Evolutionary conservation across 35 echinoderm and acorn worm genomes (phyloP), one percentile per base, ranked within the genome.

Genomic region (Patiria miniata): DNA sequence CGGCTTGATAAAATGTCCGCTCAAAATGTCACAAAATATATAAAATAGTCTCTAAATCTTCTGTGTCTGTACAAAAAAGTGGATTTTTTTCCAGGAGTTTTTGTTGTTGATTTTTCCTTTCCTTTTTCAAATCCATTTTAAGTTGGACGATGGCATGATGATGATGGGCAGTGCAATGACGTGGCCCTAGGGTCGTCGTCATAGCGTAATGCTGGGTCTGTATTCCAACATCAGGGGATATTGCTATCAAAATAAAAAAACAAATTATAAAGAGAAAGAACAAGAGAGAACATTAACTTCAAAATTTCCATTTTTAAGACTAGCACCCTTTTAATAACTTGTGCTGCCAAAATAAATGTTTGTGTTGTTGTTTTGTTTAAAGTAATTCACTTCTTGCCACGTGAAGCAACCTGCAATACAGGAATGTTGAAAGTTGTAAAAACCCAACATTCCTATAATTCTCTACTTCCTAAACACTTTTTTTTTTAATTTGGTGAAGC

Each of bases 211-310:
- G 21, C 80, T 82, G 1, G 80, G 80, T 52, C 80, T 44, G 47
- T 82, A 82, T 30, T 82, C 40, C 51, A 82, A 82, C 80, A 82
- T 82, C 50, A 82, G 51, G 30, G 80, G 80, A 32, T 82, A 82
- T 82, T 82, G 80, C 80, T 82, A 44, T 52, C 42, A 56, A 17
- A 30, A 44, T 29, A 82, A 82, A 47, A 82, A 36, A 78, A 78
- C 16, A 19, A 78, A 78, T n/a, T n/a, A n/a, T n/a, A n/a, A n/a
- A n/a, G n/a, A n/a, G n/a, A 32, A 36, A 22, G 21, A 28, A 28
- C 21, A 36, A 28, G 21, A 36, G 12, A 36, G 68, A 36, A 28
- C 5, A 37, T 40, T 29, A 16, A 36, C 39, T 78, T 6, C 21
- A 38, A 78, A 47, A 47, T 6, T 4, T 47, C 42, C 4, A 47